Evolutionary conservation across 2,888 invertebrate genomes (phyloP), one percentile per base, ranked within the genome.

Genomic region (Hypselothyrea guttata): DNA sequence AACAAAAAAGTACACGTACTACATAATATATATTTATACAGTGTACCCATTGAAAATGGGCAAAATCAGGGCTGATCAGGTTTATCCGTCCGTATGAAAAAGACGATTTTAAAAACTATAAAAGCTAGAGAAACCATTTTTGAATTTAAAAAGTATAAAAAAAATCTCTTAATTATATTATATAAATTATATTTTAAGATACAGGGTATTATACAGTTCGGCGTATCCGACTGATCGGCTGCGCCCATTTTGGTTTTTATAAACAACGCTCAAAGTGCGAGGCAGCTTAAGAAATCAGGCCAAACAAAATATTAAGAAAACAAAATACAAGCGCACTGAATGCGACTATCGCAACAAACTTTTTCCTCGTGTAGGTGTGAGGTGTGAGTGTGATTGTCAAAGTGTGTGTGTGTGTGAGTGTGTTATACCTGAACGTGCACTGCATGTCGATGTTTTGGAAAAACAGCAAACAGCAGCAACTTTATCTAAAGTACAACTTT

Each of bases 401-500:
- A 22, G 30, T 40, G 28, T 41, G 52, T 45, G 27, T 38, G 40
- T 53, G 57, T 51, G 28, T 40, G 44, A 27, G 45, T 53, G 28
- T 35, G 34, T 56, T 58, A 59, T 60, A 34, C 52, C 61, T 34
- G 27, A 71, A 82, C 81, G 81, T 82, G 81, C 85, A 79, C 59
- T 67, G 81, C 81, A 82, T 82, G 71, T 74, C 57, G 71, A 74
- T 83, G 79, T 74, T 82, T 75, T 63, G 60, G 49, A 66, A 72
- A 84, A 77, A 67, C 78, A 71, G 62, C 66, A 59, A 68, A 53
- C 69, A 64, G 52, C 56, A 67, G 77, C 74, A 82, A 82, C 85
- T 82, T 82, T 83, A 79, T 85, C 79, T 83, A 64, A 75, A 69
- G 71, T 49, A 74, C 68, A 74, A 75, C 52, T 74, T 74, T 71